Evolutionary conservation across 1,140 invertebrate species (phyloP).

Genomic region (Apis laboriosa): DNA sequence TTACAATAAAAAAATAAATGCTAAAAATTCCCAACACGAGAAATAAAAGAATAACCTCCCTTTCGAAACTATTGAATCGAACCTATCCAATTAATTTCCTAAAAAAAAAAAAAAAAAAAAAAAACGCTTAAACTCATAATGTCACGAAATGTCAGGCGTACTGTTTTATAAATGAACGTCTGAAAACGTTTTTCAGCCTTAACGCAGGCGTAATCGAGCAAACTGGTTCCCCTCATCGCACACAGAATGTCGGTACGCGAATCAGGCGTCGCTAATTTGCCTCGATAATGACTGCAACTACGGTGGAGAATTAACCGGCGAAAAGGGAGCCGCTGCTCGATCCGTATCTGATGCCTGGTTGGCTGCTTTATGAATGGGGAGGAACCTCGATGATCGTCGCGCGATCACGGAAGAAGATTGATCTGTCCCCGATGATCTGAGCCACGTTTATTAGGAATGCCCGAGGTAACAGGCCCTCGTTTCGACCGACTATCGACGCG

Average conservation of each 20-base stretch:
- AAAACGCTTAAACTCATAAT: too few relatives aligned
- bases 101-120: too few relatives aligned
- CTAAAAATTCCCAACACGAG: too few relatives aligned
- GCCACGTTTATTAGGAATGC: constrained; percentile 60
- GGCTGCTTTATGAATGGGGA: constrained; percentile 56
- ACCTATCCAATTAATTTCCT: too few relatives aligned
- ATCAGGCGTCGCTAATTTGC: constrained; percentile 66
- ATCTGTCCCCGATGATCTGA: constrained; percentile 59
- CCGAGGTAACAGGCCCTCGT: constrained; percentile 45
- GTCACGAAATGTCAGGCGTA: too few relatives aligned
- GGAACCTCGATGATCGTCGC: constrained; percentile 48
- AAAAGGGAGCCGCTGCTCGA: constrained; percentile 27
- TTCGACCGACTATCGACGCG: constrained; percentile 24
- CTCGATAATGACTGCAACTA: constrained; percentile 59
- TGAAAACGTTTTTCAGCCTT: constrained; percentile 40
- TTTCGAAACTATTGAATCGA: too few relatives aligned
- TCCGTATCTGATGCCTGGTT: constrained; percentile 54
- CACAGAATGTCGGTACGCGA: constrained; percentile 43
- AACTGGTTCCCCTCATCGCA: constrained; percentile 49
- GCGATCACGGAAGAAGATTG: constrained; percentile 61
- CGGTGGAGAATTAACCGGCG: constrained; percentile 55
- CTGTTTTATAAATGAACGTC: too few relatives aligned
- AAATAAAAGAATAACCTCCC: too few relatives aligned
- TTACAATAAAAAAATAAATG: too few relatives aligned
- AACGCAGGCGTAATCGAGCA: constrained; percentile 51